Percentiles rank a stretch among this genome's conserved stretches.
Conservation (phyloP, 1,140 invertebrate species). For the Sycophaga agraensis region DNA sequence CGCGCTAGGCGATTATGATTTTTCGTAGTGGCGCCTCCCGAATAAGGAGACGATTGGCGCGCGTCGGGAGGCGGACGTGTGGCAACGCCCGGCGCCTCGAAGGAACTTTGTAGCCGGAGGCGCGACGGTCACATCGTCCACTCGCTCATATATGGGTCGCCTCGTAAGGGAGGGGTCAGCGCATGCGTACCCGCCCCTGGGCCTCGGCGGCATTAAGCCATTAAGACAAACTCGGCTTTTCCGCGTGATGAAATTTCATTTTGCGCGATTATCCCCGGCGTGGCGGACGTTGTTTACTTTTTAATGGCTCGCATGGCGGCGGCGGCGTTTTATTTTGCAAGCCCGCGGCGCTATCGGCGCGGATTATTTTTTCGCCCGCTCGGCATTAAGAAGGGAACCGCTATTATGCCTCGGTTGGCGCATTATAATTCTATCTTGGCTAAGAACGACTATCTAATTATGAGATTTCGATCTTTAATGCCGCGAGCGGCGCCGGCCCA, state of each 20-base stretch:
- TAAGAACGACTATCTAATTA: conserved; percentile 25
- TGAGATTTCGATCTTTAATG: conserved; percentile 25
- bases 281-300: not conserved
- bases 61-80: no score
- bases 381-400: not conserved
- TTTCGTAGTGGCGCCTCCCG: no score
- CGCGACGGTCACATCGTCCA: no score
- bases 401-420: not conserved
- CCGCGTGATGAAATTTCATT: conserved; percentile 2
- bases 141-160: no score
- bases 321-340: not conserved
- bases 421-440: conserved; percentile 19
- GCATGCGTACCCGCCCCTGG: no score
- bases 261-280: not conserved
- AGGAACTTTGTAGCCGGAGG: no score
- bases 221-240: conserved; percentile 27
- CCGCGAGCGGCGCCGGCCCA: not conserved
- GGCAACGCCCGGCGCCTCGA: no score
- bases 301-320: not conserved
- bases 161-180: no score
- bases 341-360: not conserved
- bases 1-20: no score
- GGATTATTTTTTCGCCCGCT: not conserved
- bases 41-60: no score
- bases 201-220: conserved; percentile 13